Base-by-base conservation (phyloP, 2,113 vertebrate species). In the Amblyopsis rosae region DNA sequence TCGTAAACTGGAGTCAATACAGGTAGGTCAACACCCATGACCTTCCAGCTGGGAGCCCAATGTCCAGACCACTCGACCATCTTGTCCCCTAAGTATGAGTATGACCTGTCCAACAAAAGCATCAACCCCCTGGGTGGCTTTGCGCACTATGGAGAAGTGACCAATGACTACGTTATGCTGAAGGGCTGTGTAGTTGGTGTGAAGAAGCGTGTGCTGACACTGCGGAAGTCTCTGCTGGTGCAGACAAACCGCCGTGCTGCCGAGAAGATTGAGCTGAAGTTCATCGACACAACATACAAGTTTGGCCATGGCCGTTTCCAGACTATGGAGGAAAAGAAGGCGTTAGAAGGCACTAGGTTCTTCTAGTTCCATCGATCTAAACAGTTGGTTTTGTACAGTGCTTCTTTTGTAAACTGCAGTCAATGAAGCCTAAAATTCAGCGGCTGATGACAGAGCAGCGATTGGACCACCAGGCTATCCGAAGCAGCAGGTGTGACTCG, bases 231-330 rank as follows among this genome's bases (percentile, higher is more conserved):
- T 74, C 89, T 99, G 72, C 93, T 98, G 85, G 96, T 97, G 59
- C 98, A 99, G 94, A 94, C 93, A 51, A 99, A 92, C 76, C 96
- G 98, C 0, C 94, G 96, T 12, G 95, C 98, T 4, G 56, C 91
- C 92, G 98, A 99, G 93, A 99, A 96, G 94, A 97, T 99, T 1
- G 97, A 96, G 80, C 90, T 99, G 32, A 99, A 99, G 84, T 99
- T 99, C 69, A 98, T 99, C 53, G 98, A 99, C 87, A 99, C 97
- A 47, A 99, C 98, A 0, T 99, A 96, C 70, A 99, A 99, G 72
- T 99, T 99, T n/a, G 98, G 98, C 51, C 98, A 99, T 0, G 97
- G 98, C 0, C 96, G 97, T 69, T 99, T 99, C 97, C 98, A 99
- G 94, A 99, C 98, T 0, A 74, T 94, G 67, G 98, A 99, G 67